A percentile compares a stretch with the other conserved stretches of the same genome.
These are phyloP conservation scores for Drosophila monieri DNA, from an alignment of 2,888 invertebrate genomes.

Conservation along the genomic window DNA sequence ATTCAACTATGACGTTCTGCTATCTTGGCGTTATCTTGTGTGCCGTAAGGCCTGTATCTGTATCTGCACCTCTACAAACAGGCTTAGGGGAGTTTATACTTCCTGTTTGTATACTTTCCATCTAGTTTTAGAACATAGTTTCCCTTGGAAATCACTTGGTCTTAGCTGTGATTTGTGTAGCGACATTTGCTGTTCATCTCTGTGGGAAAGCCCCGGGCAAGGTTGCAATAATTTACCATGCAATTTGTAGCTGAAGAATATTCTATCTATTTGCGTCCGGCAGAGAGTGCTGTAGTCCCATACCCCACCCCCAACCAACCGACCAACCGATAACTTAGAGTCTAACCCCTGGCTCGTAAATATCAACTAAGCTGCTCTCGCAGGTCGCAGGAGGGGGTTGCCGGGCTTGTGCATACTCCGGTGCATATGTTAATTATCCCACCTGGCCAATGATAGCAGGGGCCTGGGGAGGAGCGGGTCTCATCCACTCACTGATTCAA, in stretches of 20 bases:
- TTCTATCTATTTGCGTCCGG: slow-evolving; percentile 34
- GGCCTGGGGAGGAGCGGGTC: slow-evolving; percentile 6
- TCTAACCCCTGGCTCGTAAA: slow-evolving; percentile 43
- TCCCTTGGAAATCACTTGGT: slow-evolving; percentile 17
- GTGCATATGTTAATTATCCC: slow-evolving; percentile 63
- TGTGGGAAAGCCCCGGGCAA: slow-evolving; percentile 40
- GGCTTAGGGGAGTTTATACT: background rate
- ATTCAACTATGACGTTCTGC: slow-evolving; percentile 2
- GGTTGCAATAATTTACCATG: slow-evolving; percentile 68
- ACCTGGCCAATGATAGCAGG: slow-evolving; percentile 35
- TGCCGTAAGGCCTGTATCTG: background rate
- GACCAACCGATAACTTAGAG: slow-evolving; percentile 26
- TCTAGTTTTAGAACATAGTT: background rate
- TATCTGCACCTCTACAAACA: background rate
- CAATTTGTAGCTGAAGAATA: slow-evolving; percentile 56
- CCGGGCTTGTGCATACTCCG: slow-evolving; percentile 3
- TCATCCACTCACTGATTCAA: slow-evolving; percentile 66
- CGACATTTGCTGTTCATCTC: slow-evolving; percentile 29
- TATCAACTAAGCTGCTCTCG: slow-evolving; percentile 46
- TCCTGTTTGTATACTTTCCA: no score
- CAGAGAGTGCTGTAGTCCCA: background rate
- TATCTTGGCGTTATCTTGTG: slow-evolving; percentile 13
- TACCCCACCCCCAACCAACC: background rate
- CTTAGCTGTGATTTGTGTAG: slow-evolving; percentile 24
- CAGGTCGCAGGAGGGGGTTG: background rate